Evolutionary conservation across 2,888 invertebrate genomes (phyloP).

Genomic region (Tuberolachnus salignus): DNA sequence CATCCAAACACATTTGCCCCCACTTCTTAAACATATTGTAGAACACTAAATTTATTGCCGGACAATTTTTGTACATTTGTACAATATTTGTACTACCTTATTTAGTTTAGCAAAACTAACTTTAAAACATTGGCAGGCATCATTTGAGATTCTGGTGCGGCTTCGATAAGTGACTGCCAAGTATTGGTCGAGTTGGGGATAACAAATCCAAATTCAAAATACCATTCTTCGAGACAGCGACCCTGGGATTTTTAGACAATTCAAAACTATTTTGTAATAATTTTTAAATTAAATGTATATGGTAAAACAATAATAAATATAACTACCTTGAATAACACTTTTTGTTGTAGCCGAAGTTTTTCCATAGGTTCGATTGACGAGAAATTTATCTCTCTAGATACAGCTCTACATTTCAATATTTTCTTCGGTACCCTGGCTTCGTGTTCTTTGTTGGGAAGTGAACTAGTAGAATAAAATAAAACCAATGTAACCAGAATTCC

Average conservation of each 20-base stretch:
- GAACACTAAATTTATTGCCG: too few species aligned
- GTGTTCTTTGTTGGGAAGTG: slow-evolving; percentile 85
- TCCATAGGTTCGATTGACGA: slow-evolving; percentile 92
- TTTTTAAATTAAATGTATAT: too few species aligned
- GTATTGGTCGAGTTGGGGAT: slow-evolving; percentile 98
- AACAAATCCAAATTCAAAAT: slow-evolving; percentile 99
- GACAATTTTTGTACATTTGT: too few species aligned
- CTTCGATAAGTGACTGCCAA: slow-evolving; percentile 98
- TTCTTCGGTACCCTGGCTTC: slow-evolving; percentile 97
- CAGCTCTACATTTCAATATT: slow-evolving; percentile 90
- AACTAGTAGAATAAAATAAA: slow-evolving; percentile 63
- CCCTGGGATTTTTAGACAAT: slow-evolving; percentile 69
- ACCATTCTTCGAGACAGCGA: slow-evolving; percentile 96
- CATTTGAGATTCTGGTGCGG: slow-evolving; percentile 99
- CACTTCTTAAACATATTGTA: too few species aligned
- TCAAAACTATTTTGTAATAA: neutral
- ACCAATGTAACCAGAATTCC: neutral
- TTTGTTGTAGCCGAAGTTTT: slow-evolving; percentile 91
- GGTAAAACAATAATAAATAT: neutral
- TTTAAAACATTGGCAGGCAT: slow-evolving; percentile 99
- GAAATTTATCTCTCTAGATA: slow-evolving; percentile 89
- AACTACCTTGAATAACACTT: slow-evolving; percentile 67
- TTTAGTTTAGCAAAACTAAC: slow-evolving; percentile 65
- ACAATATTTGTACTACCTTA: too few species aligned
- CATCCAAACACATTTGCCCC: too few species aligned